phyloP scores from a whole-genome alignment of 2,888 invertebrate species.

The Lepidocyrtoides sp. region DNA sequence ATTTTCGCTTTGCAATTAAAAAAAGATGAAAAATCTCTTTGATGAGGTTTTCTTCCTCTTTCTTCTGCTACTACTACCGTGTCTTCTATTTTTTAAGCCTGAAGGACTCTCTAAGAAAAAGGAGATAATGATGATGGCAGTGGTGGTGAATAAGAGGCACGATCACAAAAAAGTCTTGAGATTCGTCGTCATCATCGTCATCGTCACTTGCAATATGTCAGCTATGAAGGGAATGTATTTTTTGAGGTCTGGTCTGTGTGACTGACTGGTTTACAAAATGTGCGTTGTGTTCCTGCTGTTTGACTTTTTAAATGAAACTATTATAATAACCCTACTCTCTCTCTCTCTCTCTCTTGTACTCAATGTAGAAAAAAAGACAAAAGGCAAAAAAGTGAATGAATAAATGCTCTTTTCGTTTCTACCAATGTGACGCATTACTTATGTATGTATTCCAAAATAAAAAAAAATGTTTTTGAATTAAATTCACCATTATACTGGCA shows the following conservation, averaged over 20 bases:
- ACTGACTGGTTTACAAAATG: neutral
- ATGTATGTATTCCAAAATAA: neutral
- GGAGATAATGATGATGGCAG: constrained; percentile 1
- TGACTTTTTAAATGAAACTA: constrained; percentile 39
- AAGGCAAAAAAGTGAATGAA: constrained; percentile 46
- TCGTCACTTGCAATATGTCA: neutral
- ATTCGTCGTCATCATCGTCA: neutral
- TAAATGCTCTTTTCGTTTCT: constrained; percentile 33
- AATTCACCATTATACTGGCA: constrained; percentile 18
- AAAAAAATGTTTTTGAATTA: neutral
- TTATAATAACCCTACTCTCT: neutral
- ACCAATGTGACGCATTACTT: neutral
- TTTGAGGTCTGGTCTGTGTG: neutral
- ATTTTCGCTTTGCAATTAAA: constrained; percentile 73
- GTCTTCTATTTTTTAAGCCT: constrained; percentile 43
- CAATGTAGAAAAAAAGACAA: constrained; percentile 10
- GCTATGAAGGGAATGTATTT: neutral
- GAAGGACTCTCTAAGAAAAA: constrained; percentile 15
- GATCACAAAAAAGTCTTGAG: constrained; percentile 20
- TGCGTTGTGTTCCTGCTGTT: neutral
- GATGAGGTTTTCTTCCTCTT: constrained; percentile 36
- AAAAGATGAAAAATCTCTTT: constrained; percentile 47
- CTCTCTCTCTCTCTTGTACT: no score
- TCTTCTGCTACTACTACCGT: neutral
- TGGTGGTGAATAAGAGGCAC: constrained; percentile 35